These are phyloP conservation scores for Gnathonemus longibarbis DNA, from an alignment of 2,113 vertebrate genomes.

Conservation along the genomic window DNA sequence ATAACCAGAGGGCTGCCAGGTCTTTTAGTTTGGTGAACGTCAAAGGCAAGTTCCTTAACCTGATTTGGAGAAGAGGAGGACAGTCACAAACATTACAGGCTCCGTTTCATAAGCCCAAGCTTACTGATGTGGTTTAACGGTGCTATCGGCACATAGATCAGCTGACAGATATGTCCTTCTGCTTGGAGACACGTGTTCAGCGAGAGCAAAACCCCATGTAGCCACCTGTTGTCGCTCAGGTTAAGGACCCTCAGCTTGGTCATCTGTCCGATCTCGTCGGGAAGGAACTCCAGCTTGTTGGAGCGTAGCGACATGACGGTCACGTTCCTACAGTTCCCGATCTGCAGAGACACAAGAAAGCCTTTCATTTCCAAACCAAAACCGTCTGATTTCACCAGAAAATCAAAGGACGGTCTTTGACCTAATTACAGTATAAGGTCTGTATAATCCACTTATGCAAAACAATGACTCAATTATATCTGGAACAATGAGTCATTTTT, in stretches of 20 bases:
- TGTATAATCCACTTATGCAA: not conserved
- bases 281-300: constrained; percentile 94
- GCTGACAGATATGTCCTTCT: not conserved
- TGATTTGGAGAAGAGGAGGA: constrained; percentile 43
- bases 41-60: constrained; percentile 94
- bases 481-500: not conserved
- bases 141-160: not conserved
- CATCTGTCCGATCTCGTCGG: constrained; percentile 98
- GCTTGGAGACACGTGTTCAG: not conserved
- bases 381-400: not conserved
- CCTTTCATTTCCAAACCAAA: not conserved
- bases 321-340: constrained; percentile 94
- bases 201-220: not conserved
- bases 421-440: not conserved
- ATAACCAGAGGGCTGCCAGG: constrained; percentile 95
- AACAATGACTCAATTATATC: not conserved
- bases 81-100: not conserved
- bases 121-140: not conserved
- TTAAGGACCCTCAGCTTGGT: constrained; percentile 93
- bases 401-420: not conserved
- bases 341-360: constrained; percentile 56
- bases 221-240: constrained; percentile 92
- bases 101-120: not conserved
- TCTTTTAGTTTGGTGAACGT: constrained; percentile 97
- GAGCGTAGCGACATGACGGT: constrained; percentile 97